Evolutionary conservation across 2,113 vertebrate species (phyloP).

Genomic region (Perccottus glenii): DNA sequence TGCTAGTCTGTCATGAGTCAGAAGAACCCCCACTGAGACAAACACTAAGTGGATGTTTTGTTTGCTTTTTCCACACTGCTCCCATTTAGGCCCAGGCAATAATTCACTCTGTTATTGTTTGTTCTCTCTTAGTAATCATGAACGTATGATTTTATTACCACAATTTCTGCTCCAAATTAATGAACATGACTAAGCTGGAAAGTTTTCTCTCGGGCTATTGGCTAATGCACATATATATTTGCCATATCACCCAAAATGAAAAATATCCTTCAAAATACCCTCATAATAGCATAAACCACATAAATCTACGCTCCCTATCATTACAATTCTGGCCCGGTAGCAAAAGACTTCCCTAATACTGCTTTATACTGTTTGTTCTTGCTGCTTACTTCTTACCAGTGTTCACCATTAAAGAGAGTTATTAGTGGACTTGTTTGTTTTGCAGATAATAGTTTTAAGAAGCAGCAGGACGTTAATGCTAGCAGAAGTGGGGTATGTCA

Average conservation of each 20-base stretch:
- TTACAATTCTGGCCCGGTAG: not conserved
- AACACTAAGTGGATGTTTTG: conserved; percentile 14
- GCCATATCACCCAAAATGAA: not conserved
- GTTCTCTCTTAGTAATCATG: not conserved
- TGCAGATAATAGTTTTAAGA: conserved; percentile 2
- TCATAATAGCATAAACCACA: not conserved
- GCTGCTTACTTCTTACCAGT: not conserved
- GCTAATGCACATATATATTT: conserved; percentile 1
- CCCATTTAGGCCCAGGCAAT: not conserved
- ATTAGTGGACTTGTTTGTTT: conserved; percentile 5
- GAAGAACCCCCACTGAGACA: conserved; percentile 48
- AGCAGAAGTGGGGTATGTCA: conserved; percentile 5
- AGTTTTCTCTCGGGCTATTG: conserved; percentile 4
- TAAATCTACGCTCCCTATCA: not conserved
- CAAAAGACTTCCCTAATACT: not conserved
- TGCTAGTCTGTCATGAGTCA: conserved; percentile 42
- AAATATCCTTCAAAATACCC: not conserved
- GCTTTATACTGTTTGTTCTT: conserved; percentile 4
- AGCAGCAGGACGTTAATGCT: conserved; percentile 1
- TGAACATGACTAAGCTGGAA: conserved; percentile 11
- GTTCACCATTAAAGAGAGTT: conserved; percentile 1
- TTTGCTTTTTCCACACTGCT: conserved; percentile 19
- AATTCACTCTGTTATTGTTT: not conserved
- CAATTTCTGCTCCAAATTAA: conserved; percentile 1
- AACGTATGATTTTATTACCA: conserved; percentile 3